A percentile compares a stretch with the other conserved stretches of the same genome.
phyloP scores from a whole-genome alignment of 2,113 vertebrate genomes.

The Varanus komodoensis region DNA sequence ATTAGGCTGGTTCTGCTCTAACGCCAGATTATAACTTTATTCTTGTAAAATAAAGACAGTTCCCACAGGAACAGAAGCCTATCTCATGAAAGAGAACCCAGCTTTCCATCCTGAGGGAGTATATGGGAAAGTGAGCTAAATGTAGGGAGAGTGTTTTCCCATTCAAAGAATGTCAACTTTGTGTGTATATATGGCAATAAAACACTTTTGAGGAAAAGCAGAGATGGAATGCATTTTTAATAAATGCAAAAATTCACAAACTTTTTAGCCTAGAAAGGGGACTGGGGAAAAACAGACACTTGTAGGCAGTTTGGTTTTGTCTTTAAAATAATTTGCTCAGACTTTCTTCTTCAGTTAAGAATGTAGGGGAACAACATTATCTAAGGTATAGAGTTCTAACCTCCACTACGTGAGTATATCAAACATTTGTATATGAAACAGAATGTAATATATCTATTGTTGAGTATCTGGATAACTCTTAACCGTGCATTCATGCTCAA shows the following conservation, averaged over 20 bases:
- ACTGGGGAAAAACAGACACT: not conserved
- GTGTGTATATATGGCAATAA: constrained; percentile 10
- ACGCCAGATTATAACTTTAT: constrained; percentile 29
- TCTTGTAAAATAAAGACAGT: not conserved
- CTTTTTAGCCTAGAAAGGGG: constrained; percentile 55
- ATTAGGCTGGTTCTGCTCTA: not conserved
- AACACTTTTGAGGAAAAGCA: not conserved
- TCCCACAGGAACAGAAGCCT: not conserved
- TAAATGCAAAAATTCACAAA: not conserved
- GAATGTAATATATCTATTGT: too few species aligned
- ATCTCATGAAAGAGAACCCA: constrained; percentile 3
- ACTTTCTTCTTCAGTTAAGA: not conserved
- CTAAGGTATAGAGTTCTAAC: not conserved
- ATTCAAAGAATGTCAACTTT: not conserved
- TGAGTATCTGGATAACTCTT: too few species aligned
- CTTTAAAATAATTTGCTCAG: not conserved
- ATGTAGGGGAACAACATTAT: not conserved
- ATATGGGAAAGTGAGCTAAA: not conserved
- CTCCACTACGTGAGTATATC: not conserved
- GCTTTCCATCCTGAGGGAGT: not conserved
- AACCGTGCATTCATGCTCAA: too few species aligned
- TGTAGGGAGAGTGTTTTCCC: not conserved
- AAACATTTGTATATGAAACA: not conserved
- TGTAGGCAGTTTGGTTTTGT: not conserved
- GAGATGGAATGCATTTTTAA: constrained; percentile 23